Evolutionary conservation across 2,888 invertebrate genomes (phyloP).

Genomic region (Venusia cambrica): DNA sequence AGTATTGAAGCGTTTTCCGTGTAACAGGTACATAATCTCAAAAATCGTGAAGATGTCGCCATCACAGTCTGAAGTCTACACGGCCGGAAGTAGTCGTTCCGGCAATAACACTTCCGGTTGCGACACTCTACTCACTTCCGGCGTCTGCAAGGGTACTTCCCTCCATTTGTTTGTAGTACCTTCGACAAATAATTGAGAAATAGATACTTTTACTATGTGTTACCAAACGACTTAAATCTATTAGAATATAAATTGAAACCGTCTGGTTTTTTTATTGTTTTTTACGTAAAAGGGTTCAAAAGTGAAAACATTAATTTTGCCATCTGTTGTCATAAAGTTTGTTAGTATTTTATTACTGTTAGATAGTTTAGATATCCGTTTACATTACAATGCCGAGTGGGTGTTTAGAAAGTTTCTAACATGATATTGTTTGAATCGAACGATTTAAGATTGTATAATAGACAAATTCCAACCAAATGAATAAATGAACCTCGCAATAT

Average conservation of each 20-base stretch:
- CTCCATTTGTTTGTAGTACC: constrained; percentile 72
- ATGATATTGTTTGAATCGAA: too few relatives aligned
- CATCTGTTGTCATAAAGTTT: constrained; percentile 10
- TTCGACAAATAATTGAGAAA: constrained; percentile 59
- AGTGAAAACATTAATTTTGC: constrained; percentile 2
- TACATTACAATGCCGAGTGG: constrained; percentile 6
- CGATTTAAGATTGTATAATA: too few relatives aligned
- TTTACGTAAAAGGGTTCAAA: constrained; percentile 1
- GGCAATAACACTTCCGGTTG: constrained; percentile 78
- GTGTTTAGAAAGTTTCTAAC: constrained; percentile 3
- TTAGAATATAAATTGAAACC: constrained; percentile 13
- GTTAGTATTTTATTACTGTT: constrained; percentile 6
- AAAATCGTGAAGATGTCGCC: constrained; percentile 52
- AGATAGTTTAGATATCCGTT: constrained; percentile 12
- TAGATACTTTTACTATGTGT: constrained; percentile 28
- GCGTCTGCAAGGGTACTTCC: constrained; percentile 70
- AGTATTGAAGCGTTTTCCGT: constrained; percentile 16
- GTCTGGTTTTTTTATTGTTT: constrained; percentile 13
- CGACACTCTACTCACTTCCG: constrained; percentile 75
- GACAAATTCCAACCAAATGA: too few relatives aligned
- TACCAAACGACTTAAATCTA: constrained; percentile 3
- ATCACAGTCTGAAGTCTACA: constrained; percentile 64
- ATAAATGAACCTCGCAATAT: too few relatives aligned
- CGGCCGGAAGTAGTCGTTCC: constrained; percentile 74
- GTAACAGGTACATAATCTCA: constrained; percentile 36